A percentile compares a stretch with the other conserved stretches of the same genome.
Conservation (phyloP, 2,797 vertebrate genomes). For the Bryconaethiops microstoma region DNA sequence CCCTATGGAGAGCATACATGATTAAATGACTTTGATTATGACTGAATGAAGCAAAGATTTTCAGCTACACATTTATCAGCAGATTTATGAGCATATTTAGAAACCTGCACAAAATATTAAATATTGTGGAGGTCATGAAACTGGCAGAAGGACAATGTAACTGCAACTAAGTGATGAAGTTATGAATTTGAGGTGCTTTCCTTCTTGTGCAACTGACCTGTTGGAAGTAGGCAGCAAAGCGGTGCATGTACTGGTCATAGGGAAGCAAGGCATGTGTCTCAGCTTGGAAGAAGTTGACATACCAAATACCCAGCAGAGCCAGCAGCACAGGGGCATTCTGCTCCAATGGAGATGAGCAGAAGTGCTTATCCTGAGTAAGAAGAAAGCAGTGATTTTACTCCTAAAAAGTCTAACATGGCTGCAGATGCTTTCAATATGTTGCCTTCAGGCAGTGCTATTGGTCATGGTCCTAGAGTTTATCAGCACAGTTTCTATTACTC, state of each 20-base stretch:
- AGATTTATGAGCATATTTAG: background rate
- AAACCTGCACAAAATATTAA: background rate
- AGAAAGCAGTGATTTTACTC: background rate
- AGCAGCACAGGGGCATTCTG: slow-evolving; percentile 88
- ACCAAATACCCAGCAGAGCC: slow-evolving; percentile 94
- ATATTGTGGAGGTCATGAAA: background rate
- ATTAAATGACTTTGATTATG: background rate
- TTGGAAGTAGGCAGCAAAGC: slow-evolving; percentile 96
- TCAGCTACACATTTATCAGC: too few relatives aligned
- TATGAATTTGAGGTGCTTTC: background rate
- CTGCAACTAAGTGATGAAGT: background rate
- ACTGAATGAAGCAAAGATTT: background rate
- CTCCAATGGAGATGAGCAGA: slow-evolving; percentile 86
- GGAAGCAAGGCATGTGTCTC: slow-evolving; percentile 94
- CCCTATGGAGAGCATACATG: slow-evolving; percentile 74
- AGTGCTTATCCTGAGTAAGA: slow-evolving; percentile 88
- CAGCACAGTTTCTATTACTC: background rate
- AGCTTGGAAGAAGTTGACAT: slow-evolving; percentile 92
- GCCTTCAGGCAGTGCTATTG: background rate
- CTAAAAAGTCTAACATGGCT: background rate
- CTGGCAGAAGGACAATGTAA: background rate
- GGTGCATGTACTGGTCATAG: slow-evolving; percentile 98
- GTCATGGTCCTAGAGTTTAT: background rate
- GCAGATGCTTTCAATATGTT: background rate
- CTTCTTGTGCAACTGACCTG: slow-evolving; percentile 78